A percentile compares a stretch with the other conserved stretches of the same genome.
Conservation (phyloP, 1,140 invertebrate species). For the Temnothorax nylanderi region DNA sequence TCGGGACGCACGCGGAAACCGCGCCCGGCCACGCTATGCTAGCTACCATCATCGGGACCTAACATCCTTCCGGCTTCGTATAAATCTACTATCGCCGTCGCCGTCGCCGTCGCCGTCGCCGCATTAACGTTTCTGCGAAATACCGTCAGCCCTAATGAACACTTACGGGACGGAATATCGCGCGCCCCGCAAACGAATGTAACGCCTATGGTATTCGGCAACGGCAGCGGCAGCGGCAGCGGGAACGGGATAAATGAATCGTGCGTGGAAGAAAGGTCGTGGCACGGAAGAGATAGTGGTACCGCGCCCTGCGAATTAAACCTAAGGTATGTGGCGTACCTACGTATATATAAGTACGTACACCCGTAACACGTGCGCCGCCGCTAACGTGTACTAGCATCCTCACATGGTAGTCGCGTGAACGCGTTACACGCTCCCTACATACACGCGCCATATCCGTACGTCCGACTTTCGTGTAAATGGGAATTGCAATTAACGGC, state of each 20-base stretch:
- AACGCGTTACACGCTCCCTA: slow-evolving; percentile 22
- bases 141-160: slow-evolving; percentile 71
- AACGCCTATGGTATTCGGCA: slow-evolving; percentile 65
- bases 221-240: not conserved
- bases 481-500: slow-evolving; percentile 64
- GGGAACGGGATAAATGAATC: slow-evolving; percentile 69
- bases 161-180: slow-evolving; percentile 70
- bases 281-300: slow-evolving; percentile 68
- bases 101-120: not conserved
- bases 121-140: slow-evolving; percentile 54
- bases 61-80: slow-evolving; percentile 33
- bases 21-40: slow-evolving; percentile 10
- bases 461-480: slow-evolving; percentile 60
- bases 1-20: slow-evolving; percentile 54
- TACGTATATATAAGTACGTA: slow-evolving; percentile 28
- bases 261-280: slow-evolving; percentile 72
- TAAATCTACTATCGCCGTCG: slow-evolving; percentile 26
- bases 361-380: not conserved
- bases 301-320: slow-evolving; percentile 71
- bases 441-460: slow-evolving; percentile 40
- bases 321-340: slow-evolving; percentile 69
- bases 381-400: not conserved
- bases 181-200: slow-evolving; percentile 36
- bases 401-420: not conserved
- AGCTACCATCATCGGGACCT: slow-evolving; percentile 24